Evolutionary conservation across 2,797 vertebrate species (phyloP), one percentile per base, ranked within the genome.

Genomic region (Percopsis omiscomaycus): DNA sequence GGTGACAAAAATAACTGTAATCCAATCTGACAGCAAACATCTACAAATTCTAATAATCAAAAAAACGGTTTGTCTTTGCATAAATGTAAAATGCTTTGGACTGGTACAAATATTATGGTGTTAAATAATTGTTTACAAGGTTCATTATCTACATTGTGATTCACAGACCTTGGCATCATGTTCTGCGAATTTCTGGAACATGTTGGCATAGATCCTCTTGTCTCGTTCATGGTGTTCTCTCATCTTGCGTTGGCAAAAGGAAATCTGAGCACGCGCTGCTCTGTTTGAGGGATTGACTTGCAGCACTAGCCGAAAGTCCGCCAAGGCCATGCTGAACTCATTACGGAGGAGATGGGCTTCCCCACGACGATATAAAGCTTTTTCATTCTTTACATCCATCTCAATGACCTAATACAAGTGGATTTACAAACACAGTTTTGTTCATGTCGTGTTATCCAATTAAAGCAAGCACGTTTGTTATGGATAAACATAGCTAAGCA

Each of bases 161-260:
- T 73, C 61, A 81, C 84, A 63, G 71, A 97, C 97, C 95, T 96
- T 97, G 5, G 94, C 92, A 0, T 99, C 96, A 65, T 84, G 92
- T 79, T 98, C 96, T 0, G 96, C 96, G 65, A 99, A 98, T 84
- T 97, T 99, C 67, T 95, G 86, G 89, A 99, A 99, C 96, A 99
- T 99, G 91, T 98, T 96, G 89, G 95, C 96, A 0, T 99, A 98
- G 74, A 89, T 95, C 86, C 71, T 95, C 76, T 96, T 94, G 90
- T 99, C 96, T 44, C 87, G 87, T 77, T 98, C 95, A 0, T 98
- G 92, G 87, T 97, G 94, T 74, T 97, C 96, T 74, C 94, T 95
- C 0, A 95, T 96, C 67, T 94, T 98, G 56, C 80, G 90, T 84
- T 95, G 95, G 86, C 97, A 99, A 75, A 93, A 57, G 0, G 88